phyloP scores from a whole-genome alignment of 2,113 vertebrate species.

The Ahaetulla prasina region DNA sequence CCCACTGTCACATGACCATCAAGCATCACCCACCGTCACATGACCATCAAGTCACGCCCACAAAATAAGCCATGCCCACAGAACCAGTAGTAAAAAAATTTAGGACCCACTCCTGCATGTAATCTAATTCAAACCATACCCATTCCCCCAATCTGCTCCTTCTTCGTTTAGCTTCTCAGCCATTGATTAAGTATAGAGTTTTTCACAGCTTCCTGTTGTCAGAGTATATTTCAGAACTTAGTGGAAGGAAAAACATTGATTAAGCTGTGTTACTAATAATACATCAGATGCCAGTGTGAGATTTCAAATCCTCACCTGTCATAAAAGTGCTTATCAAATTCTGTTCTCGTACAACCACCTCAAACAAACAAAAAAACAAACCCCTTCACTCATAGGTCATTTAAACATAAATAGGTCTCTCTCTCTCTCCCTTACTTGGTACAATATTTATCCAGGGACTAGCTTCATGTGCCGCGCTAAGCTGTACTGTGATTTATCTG shows the following conservation, averaged over 20 bases:
- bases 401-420: background rate
- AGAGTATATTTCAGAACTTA: background rate
- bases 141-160: background rate
- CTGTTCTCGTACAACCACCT: background rate
- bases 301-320: background rate
- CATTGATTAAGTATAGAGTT: background rate
- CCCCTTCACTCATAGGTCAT: background rate
- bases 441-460: background rate
- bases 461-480: background rate
- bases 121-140: background rate
- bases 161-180: background rate
- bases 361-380: background rate
- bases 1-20: too few species aligned
- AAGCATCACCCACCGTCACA: too few species aligned
- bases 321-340: background rate
- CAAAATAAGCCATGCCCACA: too few species aligned
- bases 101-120: too few species aligned
- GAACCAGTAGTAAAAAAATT: too few species aligned
- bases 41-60: too few species aligned
- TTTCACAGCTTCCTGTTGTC: background rate
- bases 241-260: background rate
- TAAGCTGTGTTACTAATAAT: background rate
- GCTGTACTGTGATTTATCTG: background rate
- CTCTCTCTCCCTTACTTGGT: background rate
- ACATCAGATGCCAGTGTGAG: background rate